phyloP scores from a whole-genome alignment of 2,888 invertebrate species.

The Drosophila nigritarsus region DNA sequence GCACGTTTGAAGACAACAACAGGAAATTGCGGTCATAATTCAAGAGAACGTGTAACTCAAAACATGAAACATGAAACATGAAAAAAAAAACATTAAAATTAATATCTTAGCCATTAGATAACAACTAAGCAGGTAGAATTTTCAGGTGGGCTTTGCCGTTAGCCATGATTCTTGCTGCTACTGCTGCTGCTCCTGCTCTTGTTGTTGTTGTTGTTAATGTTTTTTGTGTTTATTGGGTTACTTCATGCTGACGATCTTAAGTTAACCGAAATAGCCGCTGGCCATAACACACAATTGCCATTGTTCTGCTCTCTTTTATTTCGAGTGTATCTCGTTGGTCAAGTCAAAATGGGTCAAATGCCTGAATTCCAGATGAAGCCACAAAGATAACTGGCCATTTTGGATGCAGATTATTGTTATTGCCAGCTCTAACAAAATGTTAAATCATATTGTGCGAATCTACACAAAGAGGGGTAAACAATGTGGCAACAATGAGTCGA shows the following conservation, averaged over 20 bases:
- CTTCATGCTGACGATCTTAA: conserved; percentile 32
- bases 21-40: conserved; percentile 50
- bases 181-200: no score
- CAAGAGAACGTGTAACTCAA: conserved; percentile 20
- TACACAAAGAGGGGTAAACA: background rate
- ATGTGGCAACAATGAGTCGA: background rate
- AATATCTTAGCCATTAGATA: conserved; percentile 54
- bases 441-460: background rate
- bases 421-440: conserved; percentile 3
- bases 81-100: conserved; percentile 35
- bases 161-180: conserved; percentile 10
- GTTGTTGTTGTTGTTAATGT: conserved; percentile 1
- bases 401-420: conserved; percentile 21
- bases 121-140: conserved; percentile 42
- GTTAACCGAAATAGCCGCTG: conserved; percentile 53
- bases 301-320: conserved; percentile 43
- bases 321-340: background rate
- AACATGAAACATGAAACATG: background rate
- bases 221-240: conserved; percentile 33
- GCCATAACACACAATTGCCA: conserved; percentile 57
- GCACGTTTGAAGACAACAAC: conserved; percentile 33
- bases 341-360: conserved; percentile 59
- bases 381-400: conserved; percentile 15
- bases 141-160: conserved; percentile 31
- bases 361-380: conserved; percentile 21